These are phyloP conservation scores for Peromyscus melanophrys DNA, from an alignment of 2,797 vertebrate species.

Conservation along the genomic window DNA sequence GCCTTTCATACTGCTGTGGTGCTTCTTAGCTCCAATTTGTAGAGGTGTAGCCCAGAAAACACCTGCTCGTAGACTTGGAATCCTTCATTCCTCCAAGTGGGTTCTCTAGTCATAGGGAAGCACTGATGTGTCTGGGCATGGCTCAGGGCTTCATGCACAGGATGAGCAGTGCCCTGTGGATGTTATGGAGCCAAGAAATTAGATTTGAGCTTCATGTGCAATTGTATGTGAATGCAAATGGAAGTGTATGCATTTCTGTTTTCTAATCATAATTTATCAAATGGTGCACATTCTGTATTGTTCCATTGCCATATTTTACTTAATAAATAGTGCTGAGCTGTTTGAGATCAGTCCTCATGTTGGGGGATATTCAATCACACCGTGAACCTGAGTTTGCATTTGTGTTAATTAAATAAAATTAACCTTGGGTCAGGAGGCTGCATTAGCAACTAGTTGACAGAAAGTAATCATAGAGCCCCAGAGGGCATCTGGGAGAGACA, in stretches of 20 bases:
- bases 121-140: neutral
- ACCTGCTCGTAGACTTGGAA: neutral
- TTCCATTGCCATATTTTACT: constrained; percentile 46
- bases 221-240: neutral
- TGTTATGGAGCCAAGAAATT: neutral
- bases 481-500: too few species aligned
- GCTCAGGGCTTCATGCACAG: neutral
- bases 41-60: too few species aligned
- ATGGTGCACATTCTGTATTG: neutral
- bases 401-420: neutral
- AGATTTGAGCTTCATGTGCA: neutral
- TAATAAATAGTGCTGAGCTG: neutral
- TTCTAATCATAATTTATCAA: neutral
- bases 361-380: neutral
- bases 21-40: neutral
- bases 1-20: neutral
- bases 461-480: neutral
- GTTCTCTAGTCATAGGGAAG: neutral
- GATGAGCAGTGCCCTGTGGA: neutral
- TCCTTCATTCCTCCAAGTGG: too few species aligned
- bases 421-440: neutral
- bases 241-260: neutral
- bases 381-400: neutral
- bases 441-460: neutral
- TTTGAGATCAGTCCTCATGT: neutral